Conservation (phyloP, 1,140 invertebrate species). For the Temnothorax nylanderi region DNA sequence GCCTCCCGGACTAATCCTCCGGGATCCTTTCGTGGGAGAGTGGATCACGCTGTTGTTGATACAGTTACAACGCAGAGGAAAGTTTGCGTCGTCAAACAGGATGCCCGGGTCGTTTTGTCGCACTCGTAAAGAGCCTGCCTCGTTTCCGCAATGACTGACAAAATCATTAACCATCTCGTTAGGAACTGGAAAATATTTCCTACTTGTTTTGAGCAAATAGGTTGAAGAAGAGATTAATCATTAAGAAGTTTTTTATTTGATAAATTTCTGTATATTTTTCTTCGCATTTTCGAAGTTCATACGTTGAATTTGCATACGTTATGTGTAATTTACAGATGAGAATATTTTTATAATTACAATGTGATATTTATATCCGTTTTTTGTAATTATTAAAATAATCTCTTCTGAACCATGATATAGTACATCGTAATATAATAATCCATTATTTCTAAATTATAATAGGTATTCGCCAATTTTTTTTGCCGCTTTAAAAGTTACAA, state of each 20-base stretch:
- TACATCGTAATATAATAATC: background rate
- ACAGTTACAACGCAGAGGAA: background rate
- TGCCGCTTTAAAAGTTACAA: background rate
- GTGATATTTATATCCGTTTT: background rate
- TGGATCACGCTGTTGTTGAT: background rate
- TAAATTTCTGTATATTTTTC: background rate
- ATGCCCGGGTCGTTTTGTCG: background rate
- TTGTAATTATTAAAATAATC: background rate
- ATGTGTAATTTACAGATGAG: background rate
- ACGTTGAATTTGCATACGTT: background rate
- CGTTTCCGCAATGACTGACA: background rate
- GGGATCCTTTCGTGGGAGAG: background rate
- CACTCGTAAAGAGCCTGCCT: background rate
- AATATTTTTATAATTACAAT: background rate
- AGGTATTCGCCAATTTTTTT: background rate
- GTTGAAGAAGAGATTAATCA: background rate
- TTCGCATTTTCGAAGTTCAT: background rate
- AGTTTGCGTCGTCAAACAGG: background rate
- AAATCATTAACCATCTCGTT: background rate
- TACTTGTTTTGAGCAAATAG: background rate
- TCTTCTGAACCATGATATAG: background rate
- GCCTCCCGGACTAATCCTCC: background rate
- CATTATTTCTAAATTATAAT: background rate
- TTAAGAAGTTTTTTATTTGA: background rate
- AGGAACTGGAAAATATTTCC: background rate